Conservation (phyloP, 2,113 vertebrate genomes). For the Rhagologus leucostigma region DNA sequence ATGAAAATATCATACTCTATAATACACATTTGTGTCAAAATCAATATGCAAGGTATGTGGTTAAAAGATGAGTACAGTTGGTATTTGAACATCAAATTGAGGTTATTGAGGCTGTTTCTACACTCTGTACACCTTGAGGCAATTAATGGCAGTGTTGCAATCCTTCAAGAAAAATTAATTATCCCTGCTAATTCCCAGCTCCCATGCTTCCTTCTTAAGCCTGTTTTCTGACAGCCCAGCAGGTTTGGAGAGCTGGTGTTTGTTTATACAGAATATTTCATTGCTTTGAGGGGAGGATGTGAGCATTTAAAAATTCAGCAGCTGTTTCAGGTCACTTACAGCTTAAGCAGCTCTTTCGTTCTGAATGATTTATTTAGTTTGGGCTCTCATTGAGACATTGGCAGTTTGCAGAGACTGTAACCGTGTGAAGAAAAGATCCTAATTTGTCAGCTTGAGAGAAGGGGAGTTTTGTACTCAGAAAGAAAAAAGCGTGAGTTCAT, state of each 20-base stretch:
- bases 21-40: neutral
- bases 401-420: neutral
- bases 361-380: constrained; percentile 27
- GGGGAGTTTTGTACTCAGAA: neutral
- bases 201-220: neutral
- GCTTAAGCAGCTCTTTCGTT: neutral
- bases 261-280: neutral
- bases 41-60: constrained; percentile 25
- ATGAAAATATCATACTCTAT: neutral
- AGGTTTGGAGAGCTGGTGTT: neutral
- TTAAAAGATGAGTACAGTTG: constrained; percentile 25
- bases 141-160: neutral
- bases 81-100: constrained; percentile 43
- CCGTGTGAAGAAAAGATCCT: neutral
- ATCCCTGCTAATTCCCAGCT: neutral
- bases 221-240: neutral
- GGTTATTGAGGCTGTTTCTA: constrained; percentile 43
- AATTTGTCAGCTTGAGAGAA: constrained; percentile 30
- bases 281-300: neutral
- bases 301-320: constrained; percentile 12
- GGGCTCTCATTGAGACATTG: constrained; percentile 12
- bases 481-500: neutral
- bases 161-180: constrained; percentile 37
- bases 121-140: neutral
- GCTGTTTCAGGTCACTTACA: constrained; percentile 44